Evolutionary conservation across 30 jellyfish, hydroid and myxozoan genomes (phyloP).

Genomic region (Hydractinia echinata): DNA sequence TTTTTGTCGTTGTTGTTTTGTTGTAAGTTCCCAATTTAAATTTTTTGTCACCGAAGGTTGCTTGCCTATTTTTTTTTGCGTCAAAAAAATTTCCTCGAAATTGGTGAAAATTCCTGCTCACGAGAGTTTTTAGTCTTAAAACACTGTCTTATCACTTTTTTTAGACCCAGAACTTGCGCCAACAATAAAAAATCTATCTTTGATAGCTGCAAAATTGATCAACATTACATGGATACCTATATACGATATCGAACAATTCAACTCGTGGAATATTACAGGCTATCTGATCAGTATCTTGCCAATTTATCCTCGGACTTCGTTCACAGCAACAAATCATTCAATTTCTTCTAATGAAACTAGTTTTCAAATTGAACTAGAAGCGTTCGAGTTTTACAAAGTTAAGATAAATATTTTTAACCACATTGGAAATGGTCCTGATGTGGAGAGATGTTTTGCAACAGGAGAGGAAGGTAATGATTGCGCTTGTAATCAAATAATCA

Average conservation of each 20-base stretch:
- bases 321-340: neutral
- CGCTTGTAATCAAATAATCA: no score
- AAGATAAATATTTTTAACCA: neutral
- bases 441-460: neutral
- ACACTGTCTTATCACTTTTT: no score
- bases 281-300: neutral
- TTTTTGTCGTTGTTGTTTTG: no score
- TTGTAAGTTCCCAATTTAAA: no score
- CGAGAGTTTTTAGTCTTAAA: no score
- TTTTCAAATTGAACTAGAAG: neutral
- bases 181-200: no score
- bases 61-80: no score
- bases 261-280: neutral
- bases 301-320: neutral
- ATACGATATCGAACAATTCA: neutral
- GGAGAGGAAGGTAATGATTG: neutral
- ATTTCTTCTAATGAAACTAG: neutral
- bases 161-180: no score
- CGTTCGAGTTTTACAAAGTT: neutral
- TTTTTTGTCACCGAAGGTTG: no score
- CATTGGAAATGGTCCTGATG: neutral
- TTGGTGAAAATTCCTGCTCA: no score
- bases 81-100: no score
- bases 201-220: no score
- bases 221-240: neutral